Conservation (phyloP, 2,113 vertebrate species). For the Geococcyx californianus region DNA sequence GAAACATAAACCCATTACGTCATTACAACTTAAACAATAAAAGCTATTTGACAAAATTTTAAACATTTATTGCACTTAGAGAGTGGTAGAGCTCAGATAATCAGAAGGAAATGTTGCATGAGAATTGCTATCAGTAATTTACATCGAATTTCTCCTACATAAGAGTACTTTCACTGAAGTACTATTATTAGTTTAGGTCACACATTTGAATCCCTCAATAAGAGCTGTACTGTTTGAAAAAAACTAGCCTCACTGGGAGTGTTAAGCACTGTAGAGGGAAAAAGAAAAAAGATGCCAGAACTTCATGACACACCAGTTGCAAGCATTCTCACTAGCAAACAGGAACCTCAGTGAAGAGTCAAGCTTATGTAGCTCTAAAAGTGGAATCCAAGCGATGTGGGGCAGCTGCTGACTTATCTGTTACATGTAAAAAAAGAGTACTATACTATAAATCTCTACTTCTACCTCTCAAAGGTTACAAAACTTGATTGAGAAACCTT, state of each 20-base stretch:
- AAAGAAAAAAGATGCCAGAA: not conserved
- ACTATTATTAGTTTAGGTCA: not conserved
- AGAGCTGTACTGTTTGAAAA: not conserved
- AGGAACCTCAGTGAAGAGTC: not conserved
- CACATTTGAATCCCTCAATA: not conserved
- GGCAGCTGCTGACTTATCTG: not conserved
- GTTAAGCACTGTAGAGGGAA: not conserved
- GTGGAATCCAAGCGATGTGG: not conserved
- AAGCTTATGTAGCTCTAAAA: not conserved
- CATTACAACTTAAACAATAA: not conserved
- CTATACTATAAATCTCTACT: not conserved
- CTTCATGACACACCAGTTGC: not conserved
- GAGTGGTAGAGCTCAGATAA: not conserved
- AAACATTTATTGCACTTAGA: not conserved
- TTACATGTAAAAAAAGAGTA: not conserved
- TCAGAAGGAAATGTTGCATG: not conserved
- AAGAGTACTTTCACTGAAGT: not conserved
- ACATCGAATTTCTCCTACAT: not conserved
- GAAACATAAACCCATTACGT: not conserved
- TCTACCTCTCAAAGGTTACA: not conserved
- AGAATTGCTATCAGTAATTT: not conserved
- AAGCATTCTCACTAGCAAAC: not conserved
- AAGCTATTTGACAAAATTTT: not conserved
- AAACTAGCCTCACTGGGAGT: not conserved
- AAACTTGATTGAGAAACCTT: not conserved